Evolutionary conservation across 1,140 invertebrate genomes (phyloP), one percentile per base, ranked within the genome.

Genomic region (Drosophila gunungcola): DNA sequence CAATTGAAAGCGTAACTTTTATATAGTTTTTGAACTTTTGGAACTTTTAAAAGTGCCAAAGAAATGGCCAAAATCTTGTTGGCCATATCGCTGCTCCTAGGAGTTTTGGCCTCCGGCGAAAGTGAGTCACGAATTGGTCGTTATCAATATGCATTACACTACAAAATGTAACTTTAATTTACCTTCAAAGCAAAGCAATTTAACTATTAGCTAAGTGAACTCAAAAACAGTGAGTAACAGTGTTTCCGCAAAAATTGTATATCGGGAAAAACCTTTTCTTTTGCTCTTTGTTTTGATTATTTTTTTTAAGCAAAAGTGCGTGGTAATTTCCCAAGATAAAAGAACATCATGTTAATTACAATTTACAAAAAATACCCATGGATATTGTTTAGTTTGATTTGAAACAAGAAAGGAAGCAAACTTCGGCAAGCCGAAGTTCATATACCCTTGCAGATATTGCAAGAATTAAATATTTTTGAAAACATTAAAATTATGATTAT

Each of bases 91-190:
- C 25, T 62, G 3, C 21, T 73, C 4, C 7, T 54, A 11, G 55
- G 55, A 4, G 46, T 27, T 41, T 5, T 73, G 21, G 55, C 49
- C 36, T 21, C 42, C 46, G 49, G 48, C 9, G 55, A 51, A 73
- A 73, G 70, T 73, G 70, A 65, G 70, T 73, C 70, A 73, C 16
- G 12, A 7, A 12, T 21, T 39, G 32, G 10, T 49, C 6, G 42
- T 51, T 52, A 72, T 73, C 32, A 32, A 39, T 49, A 29, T 10
- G 41, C 42, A 57, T 32, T 21, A 21, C 1, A 27, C 11, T 3
- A 25, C 5, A 48, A 27, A n/a, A n/a, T 29, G 6, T 2, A 13
- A n/a, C 0, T 48, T 48, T 3, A n/a, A 27, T 10, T 54, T 27
- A n/a, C 25, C 25, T 2, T 0, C 12, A 39, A 11, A 16, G 0